Base-by-base conservation (phyloP, 2,888 invertebrate species). In the Acleris emargana region DNA sequence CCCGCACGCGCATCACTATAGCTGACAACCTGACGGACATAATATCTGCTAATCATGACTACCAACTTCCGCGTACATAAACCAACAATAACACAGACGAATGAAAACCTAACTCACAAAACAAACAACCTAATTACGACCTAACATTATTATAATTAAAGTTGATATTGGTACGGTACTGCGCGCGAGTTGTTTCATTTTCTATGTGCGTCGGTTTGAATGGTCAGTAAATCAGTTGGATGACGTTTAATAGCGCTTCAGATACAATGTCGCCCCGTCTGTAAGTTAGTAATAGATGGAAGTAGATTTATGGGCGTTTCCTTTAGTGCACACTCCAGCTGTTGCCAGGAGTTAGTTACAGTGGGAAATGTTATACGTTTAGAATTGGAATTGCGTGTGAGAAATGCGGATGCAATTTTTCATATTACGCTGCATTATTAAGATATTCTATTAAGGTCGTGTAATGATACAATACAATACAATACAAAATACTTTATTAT, bases 201-300 rank as follows among this genome's bases (percentile, higher is more conserved):
- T 25, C 4, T 13, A 18, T 13, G 32, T 38, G 51, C n/a, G 38
- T 16, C 22, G 13, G 61, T 45, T 11, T 5, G 49, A 49, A 58
- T 17, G 32, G 59, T 49, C 54, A 18, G 43, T 64, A 64, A 59
- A 64, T 59, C 64, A 59, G n/a, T n/a, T 28, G 5, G 38, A 13
- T 22, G 64, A 54, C 59, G 42, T 16, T 38, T 64, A 59, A 47
- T 49, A 18, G 58, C 49, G 25, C 64, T 47, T 64, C 58, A 59
- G 53, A 53, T 43, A 64, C 58, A 59, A 28, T 64, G 64, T 64
- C 42, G 59, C 42, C 16, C 20, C 49, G 49, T 20, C 20, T 49
- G 49, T 28, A 53, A 47, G 42, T 42, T 42, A 16, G 20, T 54
- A 22, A 42, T 45, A 17, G 45, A 45, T 16, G 45, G 45, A 45